A percentile compares a stretch with the other conserved stretches of the same genome.
Evolutionary conservation across 2,888 invertebrate genomes (phyloP).

Genomic region (Temnothorax ravouxi): DNA sequence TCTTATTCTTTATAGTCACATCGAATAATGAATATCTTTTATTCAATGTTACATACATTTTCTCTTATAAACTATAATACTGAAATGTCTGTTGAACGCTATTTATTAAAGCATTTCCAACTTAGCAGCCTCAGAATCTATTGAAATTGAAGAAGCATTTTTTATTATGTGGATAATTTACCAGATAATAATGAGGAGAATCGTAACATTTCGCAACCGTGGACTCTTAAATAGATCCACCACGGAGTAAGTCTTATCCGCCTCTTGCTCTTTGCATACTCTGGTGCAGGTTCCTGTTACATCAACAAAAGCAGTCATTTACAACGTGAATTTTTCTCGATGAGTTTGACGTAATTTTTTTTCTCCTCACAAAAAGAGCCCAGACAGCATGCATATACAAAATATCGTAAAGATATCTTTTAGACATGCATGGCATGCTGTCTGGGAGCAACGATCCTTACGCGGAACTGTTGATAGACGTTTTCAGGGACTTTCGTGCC

Average conservation of each 20-base stretch:
- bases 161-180: slow-evolving; percentile 72
- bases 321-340: slow-evolving; percentile 53
- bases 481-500: slow-evolving; percentile 91
- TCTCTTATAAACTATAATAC: neutral
- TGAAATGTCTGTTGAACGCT: neutral
- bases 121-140: neutral
- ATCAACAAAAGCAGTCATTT: neutral
- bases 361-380: neutral
- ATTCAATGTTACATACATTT: neutral
- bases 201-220: slow-evolving; percentile 91
- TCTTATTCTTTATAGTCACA: neutral
- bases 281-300: slow-evolving; percentile 88
- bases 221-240: slow-evolving; percentile 94
- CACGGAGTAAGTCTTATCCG: slow-evolving; percentile 91
- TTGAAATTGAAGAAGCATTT: neutral
- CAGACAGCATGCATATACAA: no score
- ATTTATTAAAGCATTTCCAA: neutral
- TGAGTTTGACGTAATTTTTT: neutral
- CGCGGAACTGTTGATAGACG: slow-evolving; percentile 92
- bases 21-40: slow-evolving; percentile 15
- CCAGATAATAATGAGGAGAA: slow-evolving; percentile 94
- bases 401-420: no score
- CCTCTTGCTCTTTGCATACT: slow-evolving; percentile 91
- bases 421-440: no score
- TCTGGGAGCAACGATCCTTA: slow-evolving; percentile 83